Base-by-base conservation (phyloP, 2,888 invertebrate genomes). In the Biston betularia region DNA sequence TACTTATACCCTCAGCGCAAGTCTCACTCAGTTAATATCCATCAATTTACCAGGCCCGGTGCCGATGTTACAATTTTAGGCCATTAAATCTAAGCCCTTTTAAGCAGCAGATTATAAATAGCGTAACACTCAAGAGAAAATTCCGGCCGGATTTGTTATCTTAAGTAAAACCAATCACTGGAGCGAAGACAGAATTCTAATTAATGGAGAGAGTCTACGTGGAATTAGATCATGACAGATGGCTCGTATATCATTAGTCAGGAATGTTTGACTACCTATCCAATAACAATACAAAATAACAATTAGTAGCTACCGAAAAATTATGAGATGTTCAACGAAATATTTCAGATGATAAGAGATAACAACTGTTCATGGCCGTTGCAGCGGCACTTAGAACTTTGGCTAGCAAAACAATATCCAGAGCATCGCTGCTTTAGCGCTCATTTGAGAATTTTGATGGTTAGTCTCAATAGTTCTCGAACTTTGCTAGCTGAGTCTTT, bases 141-240 rank as follows among this genome's bases (percentile, higher is more conserved):
- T 68, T 61, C 65, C 58, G 56, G 52, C 63, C 71, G 75, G 76
- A 79, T 81, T 83, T 76, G 77, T 79, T 80, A 83, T 83, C 81
- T 82, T 75, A 79, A 82, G 77, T 77, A 79, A 82, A 80, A 76
- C 74, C 80, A 81, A 84, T 84, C 81, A 76, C 71, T 75, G 70
- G 61, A 77, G 77, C 75, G 79, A 79, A 80, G 81, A 81, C 75
- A 83, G 81, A 81, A 82, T 84, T 85, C 83, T 85, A 89, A 88
- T 88, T 82, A 82, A 83, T 76, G 75, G 71, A 68, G 63, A 63
- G 55, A 59, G 54, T 63, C 40, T 58, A 67, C 63, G 34, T 54
- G 44, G 62, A 67, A 63, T 67, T 58, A 58, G 55, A 55, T 59
- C 63, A 59, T 50, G 67, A 68, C 46, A 62, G 63, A 68, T 63